phyloP scores from a whole-genome alignment of 1,140 invertebrate species.

The Sesamia nonagrioides region DNA sequence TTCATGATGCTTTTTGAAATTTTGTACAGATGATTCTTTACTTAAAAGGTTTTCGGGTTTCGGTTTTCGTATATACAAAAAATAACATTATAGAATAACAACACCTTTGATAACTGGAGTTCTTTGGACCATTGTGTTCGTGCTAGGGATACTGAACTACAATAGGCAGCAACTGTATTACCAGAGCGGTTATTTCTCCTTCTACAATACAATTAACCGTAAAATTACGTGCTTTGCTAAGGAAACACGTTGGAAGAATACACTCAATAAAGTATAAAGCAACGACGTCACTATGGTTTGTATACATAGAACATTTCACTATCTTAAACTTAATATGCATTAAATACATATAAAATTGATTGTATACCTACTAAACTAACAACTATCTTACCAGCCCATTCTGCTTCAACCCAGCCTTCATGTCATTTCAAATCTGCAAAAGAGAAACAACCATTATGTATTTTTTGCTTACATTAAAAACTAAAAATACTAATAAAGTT shows the following conservation, averaged over 20 bases:
- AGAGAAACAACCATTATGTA: not conserved
- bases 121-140: not conserved
- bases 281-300: not conserved
- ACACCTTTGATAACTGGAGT: too few species aligned
- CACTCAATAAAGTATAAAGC: not conserved
- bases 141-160: not conserved
- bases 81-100: too few species aligned
- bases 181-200: not conserved
- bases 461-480: not conserved
- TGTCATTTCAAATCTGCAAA: constrained; percentile 44
- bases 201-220: not conserved
- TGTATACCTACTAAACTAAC: constrained; percentile 5
- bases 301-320: not conserved
- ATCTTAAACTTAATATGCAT: constrained; percentile 27
- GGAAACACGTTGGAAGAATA: not conserved
- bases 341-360: constrained; percentile 45
- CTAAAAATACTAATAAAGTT: too few species aligned
- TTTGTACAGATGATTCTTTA: too few species aligned
- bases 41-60: too few species aligned
- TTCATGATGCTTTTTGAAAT: too few species aligned
- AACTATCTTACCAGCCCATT: constrained; percentile 13
- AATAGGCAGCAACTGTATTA: not conserved
- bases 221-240: not conserved
- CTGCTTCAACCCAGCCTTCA: constrained; percentile 58
- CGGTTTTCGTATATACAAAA: too few species aligned